Evolutionary conservation across 2,888 invertebrate genomes (phyloP), one percentile per base, ranked within the genome.

Genomic region (Nephrocerus scutellatus): DNA sequence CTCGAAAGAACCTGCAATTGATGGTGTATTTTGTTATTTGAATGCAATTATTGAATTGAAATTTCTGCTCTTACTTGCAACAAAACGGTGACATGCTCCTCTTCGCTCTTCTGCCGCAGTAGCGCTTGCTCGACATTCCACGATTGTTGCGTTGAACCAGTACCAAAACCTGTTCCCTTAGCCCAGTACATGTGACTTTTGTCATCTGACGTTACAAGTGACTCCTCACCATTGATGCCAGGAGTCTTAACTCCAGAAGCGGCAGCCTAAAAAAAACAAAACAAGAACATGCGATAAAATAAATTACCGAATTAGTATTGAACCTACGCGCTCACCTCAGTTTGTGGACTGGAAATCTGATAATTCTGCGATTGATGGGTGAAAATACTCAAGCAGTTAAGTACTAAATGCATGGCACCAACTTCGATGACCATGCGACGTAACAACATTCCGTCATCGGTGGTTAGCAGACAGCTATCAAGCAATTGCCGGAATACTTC

Each of bases 111-210:
- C 64, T 93, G 92, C 9, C 90, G 74, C 47, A 88, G 70, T 34
- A 95, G 69, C n/a, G 92, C 91, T 61, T 91, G 90, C 60, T 95
- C 93, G 23, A 95, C 89, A 68, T 95, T 92, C 95, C 95, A 96
- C 30, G 89, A 89, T 64, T 92, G 92, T 48, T 88, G 85, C 9
- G 91, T 95, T 15, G 90, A 90, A 16, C 95, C 95, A 1, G 92
- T 93, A 32, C 95, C 95, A 69, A 93, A 95, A 2, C 95, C 95
- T 3, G 95, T 95, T 28, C 93, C 93, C 66, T 95, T 93, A 1
- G 92, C 93, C 92, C 92, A 93, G 68, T 92, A 89, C 49, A 84
- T 71, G 57, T 86, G 85, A 23, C 79, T 78, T 59, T 82, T 83
- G 50, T 84, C 80, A 54, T 84, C 79, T 18, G 73, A 72, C 48